These are phyloP conservation scores for sheep (Ovis aries) DNA, from an alignment of 2,113 vertebrate genomes.

Conservation along the genomic window DNA sequence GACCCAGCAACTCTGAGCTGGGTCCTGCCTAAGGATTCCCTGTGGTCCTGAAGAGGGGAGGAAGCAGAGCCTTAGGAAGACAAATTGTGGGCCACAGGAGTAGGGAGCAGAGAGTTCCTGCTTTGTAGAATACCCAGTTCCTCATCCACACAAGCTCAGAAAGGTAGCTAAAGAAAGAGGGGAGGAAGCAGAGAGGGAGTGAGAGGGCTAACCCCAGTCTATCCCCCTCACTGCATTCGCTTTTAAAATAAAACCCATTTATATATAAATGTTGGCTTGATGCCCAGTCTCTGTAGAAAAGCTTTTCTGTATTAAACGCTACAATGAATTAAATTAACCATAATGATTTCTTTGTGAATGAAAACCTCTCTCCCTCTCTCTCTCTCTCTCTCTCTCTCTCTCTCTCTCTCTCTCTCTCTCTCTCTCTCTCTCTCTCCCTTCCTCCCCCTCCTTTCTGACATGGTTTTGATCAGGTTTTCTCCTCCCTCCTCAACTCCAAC, in stretches of 20 bases:
- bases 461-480: conserved; percentile 78
- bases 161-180: conserved; percentile 55
- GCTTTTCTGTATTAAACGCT: conserved; percentile 87
- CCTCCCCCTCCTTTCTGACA: conserved; percentile 76
- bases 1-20: not conserved
- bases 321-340: conserved; percentile 89
- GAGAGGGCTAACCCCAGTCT: conserved; percentile 75
- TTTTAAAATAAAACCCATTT: conserved; percentile 88
- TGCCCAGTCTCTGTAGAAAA: conserved; percentile 87
- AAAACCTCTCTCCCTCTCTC: conserved; percentile 70
- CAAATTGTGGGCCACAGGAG: not conserved
- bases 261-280: conserved; percentile 86
- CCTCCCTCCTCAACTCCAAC: not conserved
- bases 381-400: conserved; percentile 75
- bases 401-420: conserved; percentile 54
- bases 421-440: conserved; percentile 71
- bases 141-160: conserved; percentile 17
- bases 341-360: conserved; percentile 89
- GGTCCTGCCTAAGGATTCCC: not conserved
- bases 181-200: conserved; percentile 39
- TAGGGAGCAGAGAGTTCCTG: not conserved
- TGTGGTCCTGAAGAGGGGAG: not conserved
- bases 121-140: conserved; percentile 31
- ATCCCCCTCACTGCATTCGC: conserved; percentile 81
- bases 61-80: not conserved